Evolutionary conservation across 2,113 vertebrate species (phyloP), one percentile per base, ranked within the genome.

Genomic region (Muntiacus muntjak): DNA sequence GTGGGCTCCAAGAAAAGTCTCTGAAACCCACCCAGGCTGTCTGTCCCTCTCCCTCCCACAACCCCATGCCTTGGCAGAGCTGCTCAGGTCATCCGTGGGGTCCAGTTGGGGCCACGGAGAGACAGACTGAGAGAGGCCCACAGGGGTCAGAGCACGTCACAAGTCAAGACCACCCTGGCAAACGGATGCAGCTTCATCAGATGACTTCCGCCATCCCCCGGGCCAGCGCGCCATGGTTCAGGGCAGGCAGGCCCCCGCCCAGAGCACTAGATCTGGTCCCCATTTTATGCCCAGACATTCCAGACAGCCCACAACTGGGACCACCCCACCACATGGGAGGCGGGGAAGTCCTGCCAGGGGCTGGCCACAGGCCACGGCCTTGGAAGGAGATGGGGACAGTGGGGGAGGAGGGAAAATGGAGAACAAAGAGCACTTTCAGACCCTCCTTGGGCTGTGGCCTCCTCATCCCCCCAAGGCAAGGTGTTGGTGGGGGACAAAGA

Each of bases 231-330:
- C 33, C 5, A 5, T 9, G 23, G 60, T 83, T 21, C 0, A 3
- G 17, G 21, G 5, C 55, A 50, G 5, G 16, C 30, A 58, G 76
- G 2, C 16, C 6, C 17, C 26, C 0, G 0, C 2, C 2, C 9
- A 9, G n/a, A 62, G 15, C 6, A 9, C 36, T 26, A 43, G 10
- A 3, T 58, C 16, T 3, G n/a, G 45, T 21, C 0, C 3, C 45
- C 12, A 25, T 79, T n/a, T 79, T 90, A 30, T n/a, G 26, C 23
- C 30, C 2, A 62, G 40, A 21, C 45, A 15, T 23, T n/a, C 21
- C 21, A 89, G 43, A 78, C 2, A 58, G 0, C 7, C 10, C 50
- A 71, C 6, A 14, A 0, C 6, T 36, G 50, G 64, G 45, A 3
- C 43, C 25, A 3, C 43, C 25, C 9, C 10, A 11, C 1, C 21